Conservation (phyloP, 2,113 vertebrate species). For the Nesoenas mayeri region DNA sequence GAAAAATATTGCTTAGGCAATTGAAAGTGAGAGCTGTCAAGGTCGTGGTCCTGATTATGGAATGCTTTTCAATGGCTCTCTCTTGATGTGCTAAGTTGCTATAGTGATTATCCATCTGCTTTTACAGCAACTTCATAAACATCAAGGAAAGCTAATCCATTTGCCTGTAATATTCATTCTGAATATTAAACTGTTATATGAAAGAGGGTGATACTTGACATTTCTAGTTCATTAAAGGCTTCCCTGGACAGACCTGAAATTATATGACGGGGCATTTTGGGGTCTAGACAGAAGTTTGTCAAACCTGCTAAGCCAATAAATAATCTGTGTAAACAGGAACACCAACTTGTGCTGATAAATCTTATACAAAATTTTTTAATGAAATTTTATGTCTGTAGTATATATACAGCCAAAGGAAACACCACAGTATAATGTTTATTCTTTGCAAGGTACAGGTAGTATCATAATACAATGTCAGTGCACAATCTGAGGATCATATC, state of each 20-base stretch:
- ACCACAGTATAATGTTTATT: background rate
- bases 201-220: constrained; percentile 8
- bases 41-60: constrained; percentile 36
- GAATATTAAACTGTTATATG: constrained; percentile 48
- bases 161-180: constrained; percentile 37
- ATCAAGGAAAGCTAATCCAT: constrained; percentile 50
- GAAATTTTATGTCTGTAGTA: background rate
- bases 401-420: background rate
- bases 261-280: background rate
- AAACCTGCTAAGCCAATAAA: background rate
- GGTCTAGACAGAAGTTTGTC: background rate
- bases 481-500: background rate
- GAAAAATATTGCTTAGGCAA: constrained; percentile 35
- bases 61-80: constrained; percentile 44
- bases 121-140: constrained; percentile 54
- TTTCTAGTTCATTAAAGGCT: constrained; percentile 17
- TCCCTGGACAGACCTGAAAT: constrained; percentile 14
- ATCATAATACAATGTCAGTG: background rate
- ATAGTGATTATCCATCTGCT: constrained; percentile 66
- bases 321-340: background rate
- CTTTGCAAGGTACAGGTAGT: background rate
- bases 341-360: background rate
- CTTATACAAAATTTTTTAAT: background rate
- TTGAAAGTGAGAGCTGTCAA: constrained; percentile 39
- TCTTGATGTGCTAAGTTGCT: constrained; percentile 51